A percentile compares a stretch with the other conserved stretches of the same genome.
Conservation (phyloP, 2,113 vertebrate genomes). For the Lipotes vexillifer region DNA sequence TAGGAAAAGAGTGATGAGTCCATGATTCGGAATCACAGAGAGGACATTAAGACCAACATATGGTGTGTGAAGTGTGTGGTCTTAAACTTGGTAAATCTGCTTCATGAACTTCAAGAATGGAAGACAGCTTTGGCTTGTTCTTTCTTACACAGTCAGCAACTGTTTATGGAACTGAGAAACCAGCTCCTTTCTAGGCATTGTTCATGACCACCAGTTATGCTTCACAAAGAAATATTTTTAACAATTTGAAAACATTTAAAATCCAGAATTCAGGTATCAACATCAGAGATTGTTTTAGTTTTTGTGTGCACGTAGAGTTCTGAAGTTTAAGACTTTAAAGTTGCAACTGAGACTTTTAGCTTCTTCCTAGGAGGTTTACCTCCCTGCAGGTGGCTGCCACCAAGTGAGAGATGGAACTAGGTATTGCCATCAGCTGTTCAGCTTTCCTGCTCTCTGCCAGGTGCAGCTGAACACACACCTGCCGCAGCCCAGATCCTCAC, state of each 20-base stretch:
- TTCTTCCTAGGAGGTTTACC: constrained; percentile 38
- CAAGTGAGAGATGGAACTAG: constrained; percentile 17
- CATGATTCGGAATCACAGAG: not conserved
- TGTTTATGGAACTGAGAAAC: not conserved
- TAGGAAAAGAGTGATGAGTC: not conserved
- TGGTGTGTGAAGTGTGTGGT: not conserved
- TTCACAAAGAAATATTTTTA: not conserved
- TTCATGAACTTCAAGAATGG: not conserved
- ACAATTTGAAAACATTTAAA: not conserved
- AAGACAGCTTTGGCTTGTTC: not conserved
- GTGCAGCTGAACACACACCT: not conserved
- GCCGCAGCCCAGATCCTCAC: not conserved
- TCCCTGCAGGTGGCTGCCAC: constrained; percentile 11
- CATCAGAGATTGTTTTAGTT: not conserved
- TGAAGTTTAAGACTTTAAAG: constrained; percentile 10
- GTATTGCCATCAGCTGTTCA: not conserved
- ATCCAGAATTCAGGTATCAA: not conserved
- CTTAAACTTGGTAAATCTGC: not conserved
- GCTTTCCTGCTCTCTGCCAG: constrained; percentile 7
- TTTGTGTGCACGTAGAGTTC: not conserved
- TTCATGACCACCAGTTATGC: not conserved
- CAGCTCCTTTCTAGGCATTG: not conserved
- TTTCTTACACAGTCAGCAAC: not conserved
- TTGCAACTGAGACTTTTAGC: not conserved
- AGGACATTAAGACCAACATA: not conserved